Evolutionary conservation across 2,888 invertebrate species (phyloP).

Genomic region (Sceliomorpha sp.): DNA sequence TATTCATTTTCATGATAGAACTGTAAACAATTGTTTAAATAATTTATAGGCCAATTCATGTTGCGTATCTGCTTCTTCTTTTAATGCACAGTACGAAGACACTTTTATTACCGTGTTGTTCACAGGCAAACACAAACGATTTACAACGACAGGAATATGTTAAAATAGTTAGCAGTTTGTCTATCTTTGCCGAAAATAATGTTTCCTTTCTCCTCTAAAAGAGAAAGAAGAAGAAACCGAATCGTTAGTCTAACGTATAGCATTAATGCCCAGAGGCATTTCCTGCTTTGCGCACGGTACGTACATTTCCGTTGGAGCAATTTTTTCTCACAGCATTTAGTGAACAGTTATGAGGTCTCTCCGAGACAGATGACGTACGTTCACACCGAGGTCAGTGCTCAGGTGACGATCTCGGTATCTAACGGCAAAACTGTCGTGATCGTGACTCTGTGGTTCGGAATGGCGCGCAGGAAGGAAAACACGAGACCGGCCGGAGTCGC

Average conservation of each 20-base stretch:
- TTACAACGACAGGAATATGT: too few relatives aligned
- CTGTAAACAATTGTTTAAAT: too few relatives aligned
- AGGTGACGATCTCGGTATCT: slow-evolving; percentile 63
- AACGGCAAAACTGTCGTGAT: slow-evolving; percentile 64
- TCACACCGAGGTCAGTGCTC: slow-evolving; percentile 63
- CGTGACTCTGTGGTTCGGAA: slow-evolving; percentile 62
- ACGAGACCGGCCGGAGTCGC: slow-evolving; percentile 27
- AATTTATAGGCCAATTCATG: too few relatives aligned
- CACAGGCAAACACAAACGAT: too few relatives aligned
- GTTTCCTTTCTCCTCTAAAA: too few relatives aligned
- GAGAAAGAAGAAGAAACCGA: too few relatives aligned
- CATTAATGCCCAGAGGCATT: slow-evolving; percentile 34
- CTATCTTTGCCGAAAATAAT: too few relatives aligned
- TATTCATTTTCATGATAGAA: too few relatives aligned
- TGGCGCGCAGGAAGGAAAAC: slow-evolving; percentile 16
- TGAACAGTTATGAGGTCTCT: slow-evolving; percentile 48
- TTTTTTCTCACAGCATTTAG: slow-evolving; percentile 46
- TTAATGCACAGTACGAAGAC: too few relatives aligned
- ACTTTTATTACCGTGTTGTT: too few relatives aligned
- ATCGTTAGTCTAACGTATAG: slow-evolving; percentile 28
- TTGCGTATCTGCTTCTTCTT: too few relatives aligned
- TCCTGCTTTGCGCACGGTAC: slow-evolving; percentile 28
- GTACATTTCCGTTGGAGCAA: slow-evolving; percentile 34
- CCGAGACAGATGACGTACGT: slow-evolving; percentile 51
- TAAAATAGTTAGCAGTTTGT: too few relatives aligned